Evolutionary conservation across 2,888 invertebrate genomes (phyloP), one percentile per base, ranked within the genome.

Genomic region (Conops quadrifasciatus): DNA sequence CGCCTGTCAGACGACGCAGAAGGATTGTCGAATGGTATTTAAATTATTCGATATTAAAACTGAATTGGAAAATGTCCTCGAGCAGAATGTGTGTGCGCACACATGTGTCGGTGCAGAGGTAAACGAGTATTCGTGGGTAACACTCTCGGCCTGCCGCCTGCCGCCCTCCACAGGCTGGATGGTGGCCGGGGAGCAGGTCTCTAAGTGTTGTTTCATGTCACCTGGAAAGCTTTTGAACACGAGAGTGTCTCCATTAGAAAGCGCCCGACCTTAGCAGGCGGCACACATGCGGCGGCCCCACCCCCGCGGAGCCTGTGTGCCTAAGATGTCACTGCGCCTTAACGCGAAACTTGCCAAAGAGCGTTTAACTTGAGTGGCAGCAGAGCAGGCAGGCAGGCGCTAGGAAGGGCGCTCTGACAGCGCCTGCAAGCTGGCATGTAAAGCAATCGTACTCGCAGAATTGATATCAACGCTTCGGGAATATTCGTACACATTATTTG

Each of bases 161-260:
- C 36, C 36, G 36, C 36, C 4, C 4, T 36, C 36, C 19, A n/a
- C 3, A 13, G 2, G 19, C 49, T 49, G 49, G 16, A n/a, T 19
- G 13, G 53, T 67, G 72, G 71, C 72, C 75, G 73, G 75, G 77
- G 77, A 77, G 79, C n/a, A 9, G 9, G 77, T 78, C 81, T 81
- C 84, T 85, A 85, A 85, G 85, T 85, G 85, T 85, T 85, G 84
- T 85, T 85, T 84, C 85, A 81, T 85, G 85, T 85, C 85, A 85
- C 85, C 85, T 85, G 85, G 80, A 85, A 84, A 85, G 82, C 84
- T 84, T 84, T 85, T 85, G 84, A 84, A 85, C 84, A 83, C 82
- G 82, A 80, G 82, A 83, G 83, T 82, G 81, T 82, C 81, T 79
- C 80, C 79, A 78, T 81, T 77, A 78, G 62, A 79, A 77, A 74